Conservation (phyloP, 2,113 vertebrate genomes). For the Semnornis frantzii region DNA sequence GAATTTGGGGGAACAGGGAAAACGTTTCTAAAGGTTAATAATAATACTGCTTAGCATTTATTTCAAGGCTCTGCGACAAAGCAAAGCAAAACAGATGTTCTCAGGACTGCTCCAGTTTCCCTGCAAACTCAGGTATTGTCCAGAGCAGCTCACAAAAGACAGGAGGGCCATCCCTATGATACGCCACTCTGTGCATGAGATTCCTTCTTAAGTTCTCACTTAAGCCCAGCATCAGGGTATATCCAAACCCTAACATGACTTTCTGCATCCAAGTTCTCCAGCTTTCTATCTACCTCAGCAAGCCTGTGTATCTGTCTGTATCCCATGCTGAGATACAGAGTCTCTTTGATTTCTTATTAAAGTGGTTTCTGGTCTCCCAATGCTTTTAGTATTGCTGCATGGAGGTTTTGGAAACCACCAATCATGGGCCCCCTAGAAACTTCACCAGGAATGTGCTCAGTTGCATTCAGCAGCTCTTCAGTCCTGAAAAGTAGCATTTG, state of each 20-base stretch:
- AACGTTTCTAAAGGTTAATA: slow-evolving; percentile 58
- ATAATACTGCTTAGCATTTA: slow-evolving; percentile 50
- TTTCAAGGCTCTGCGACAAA: slow-evolving; percentile 37
- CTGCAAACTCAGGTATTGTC: slow-evolving; percentile 25
- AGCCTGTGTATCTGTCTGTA: neutral
- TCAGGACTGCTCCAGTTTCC: neutral
- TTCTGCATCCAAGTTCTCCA: slow-evolving; percentile 22
- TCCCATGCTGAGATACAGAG: slow-evolving; percentile 46
- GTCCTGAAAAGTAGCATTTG: slow-evolving; percentile 53
- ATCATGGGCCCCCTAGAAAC: slow-evolving; percentile 29
- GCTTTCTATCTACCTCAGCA: neutral
- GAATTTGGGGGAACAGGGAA: slow-evolving; percentile 38
- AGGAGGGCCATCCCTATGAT: neutral
- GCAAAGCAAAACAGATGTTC: slow-evolving; percentile 36
- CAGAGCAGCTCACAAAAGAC: neutral
- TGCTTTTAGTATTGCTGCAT: slow-evolving; percentile 20
- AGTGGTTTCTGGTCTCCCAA: slow-evolving; percentile 57
- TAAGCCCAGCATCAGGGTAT: neutral
- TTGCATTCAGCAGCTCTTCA: slow-evolving; percentile 21
- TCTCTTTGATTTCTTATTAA: slow-evolving; percentile 66
- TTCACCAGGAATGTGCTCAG: slow-evolving; percentile 41
- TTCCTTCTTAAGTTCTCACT: neutral
- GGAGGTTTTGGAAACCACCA: slow-evolving; percentile 40
- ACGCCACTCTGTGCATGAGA: neutral
- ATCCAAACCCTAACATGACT: neutral